These are phyloP conservation scores for Pollimyrus isidori DNA, from an alignment of 2,113 vertebrate genomes.

Conservation along the genomic window DNA sequence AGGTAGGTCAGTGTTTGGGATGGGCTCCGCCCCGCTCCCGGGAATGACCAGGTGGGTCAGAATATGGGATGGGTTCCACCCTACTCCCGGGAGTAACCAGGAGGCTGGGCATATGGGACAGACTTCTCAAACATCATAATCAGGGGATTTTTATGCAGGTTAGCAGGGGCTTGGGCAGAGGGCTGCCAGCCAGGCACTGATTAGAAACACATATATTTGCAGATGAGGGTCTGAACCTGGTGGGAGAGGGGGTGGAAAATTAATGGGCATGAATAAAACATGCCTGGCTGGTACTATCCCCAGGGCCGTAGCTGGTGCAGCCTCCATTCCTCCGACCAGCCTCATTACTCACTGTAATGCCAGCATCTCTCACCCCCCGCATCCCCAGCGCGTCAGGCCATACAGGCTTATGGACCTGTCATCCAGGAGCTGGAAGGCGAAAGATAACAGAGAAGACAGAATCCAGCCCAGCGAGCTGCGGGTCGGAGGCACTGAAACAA, in stretches of 20 bases:
- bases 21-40: too few species aligned
- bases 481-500: neutral
- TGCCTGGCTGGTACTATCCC: neutral
- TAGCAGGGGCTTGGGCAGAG: neutral
- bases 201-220: slow-evolving; percentile 1
- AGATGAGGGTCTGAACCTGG: neutral
- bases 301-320: neutral
- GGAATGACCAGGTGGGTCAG: too few species aligned
- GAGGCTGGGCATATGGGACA: neutral
- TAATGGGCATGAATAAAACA: neutral
- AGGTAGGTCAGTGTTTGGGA: too few species aligned
- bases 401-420: neutral
- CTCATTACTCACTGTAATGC: too few species aligned
- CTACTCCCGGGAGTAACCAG: neutral
- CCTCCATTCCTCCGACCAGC: neutral
- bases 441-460: neutral
- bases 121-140: neutral
- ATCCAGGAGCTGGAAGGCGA: neutral
- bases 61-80: too few species aligned
- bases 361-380: neutral
- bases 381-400: neutral
- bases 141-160: neutral
- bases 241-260: neutral
- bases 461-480: neutral
- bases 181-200: neutral